Conservation (phyloP, 2,113 vertebrate species). For the Megaleporinus macrocephalus region DNA sequence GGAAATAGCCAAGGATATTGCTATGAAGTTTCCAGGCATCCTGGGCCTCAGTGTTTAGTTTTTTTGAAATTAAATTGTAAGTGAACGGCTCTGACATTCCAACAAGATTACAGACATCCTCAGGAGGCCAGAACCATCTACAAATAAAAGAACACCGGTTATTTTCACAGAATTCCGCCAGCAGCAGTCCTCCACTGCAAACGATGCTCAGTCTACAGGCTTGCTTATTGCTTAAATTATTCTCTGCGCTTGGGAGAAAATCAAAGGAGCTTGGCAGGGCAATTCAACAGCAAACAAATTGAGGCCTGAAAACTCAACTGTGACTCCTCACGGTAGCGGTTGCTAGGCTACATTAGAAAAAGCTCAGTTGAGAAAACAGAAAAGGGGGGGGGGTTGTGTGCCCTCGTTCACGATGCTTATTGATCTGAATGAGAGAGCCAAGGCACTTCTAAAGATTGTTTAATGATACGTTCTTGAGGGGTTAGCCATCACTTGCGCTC, state of each 20-base stretch:
- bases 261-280: conserved; percentile 36
- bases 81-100: not conserved
- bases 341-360: conserved; percentile 54
- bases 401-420: conserved; percentile 32
- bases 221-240: conserved; percentile 27
- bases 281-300: conserved; percentile 50
- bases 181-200: conserved; percentile 1
- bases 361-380: conserved; percentile 24
- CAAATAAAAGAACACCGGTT: not conserved
- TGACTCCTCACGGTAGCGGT: conserved; percentile 35
- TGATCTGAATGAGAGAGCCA: conserved; percentile 48
- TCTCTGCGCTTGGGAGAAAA: conserved; percentile 14
- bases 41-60: not conserved
- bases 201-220: not conserved
- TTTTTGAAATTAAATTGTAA: not conserved
- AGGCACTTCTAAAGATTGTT: conserved; percentile 34
- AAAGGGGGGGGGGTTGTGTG: conserved; percentile 8
- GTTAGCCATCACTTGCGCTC: not conserved
- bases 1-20: not conserved
- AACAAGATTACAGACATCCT: conserved; percentile 10
- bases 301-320: conserved; percentile 38
- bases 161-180: not conserved
- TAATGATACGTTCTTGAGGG: conserved; percentile 36
- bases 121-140: not conserved
- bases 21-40: not conserved